Evolutionary conservation across 2,888 invertebrate genomes (phyloP), one percentile per base, ranked within the genome.

Genomic region (Embidobia sp.): DNA sequence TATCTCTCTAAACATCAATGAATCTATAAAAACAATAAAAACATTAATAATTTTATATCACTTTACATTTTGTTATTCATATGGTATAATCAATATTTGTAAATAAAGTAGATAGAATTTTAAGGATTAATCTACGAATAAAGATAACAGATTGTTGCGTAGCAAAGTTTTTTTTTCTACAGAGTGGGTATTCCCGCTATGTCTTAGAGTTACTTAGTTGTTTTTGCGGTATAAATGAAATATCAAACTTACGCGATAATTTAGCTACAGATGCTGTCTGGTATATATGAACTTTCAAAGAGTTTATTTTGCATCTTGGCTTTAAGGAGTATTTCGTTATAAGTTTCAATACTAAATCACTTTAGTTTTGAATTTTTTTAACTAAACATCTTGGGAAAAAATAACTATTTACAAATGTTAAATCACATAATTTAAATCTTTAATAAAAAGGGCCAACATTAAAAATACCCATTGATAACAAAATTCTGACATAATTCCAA

Each of bases 161-260:
- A 57, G 49, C 40, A 22, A 69, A 69, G 57, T 69, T 48, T 31
- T 46, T 29, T 19, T 10, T 7, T 19, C 6, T n/a, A n/a, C n/a
- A n/a, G 15, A 16, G 26, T 16, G 13, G 37, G 48, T 59, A 49
- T 69, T 67, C 18, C 31, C 3, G 33, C 27, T 15, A 33, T 51
- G 26, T 49, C 49, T 49, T 19, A 29, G 49, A 15, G 31, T 42
- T 42, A 59, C 37, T 66, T 51, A 29, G 51, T 15, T 26, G 57
- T 79, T 84, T 83, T 82, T 83, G 61, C 78, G 70, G 29, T 19
- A 35, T 44, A 26, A 55, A 55, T 48, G 72, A 77, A 80, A 80
- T 80, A 80, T 59, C 79, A 72, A 87, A 87, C 84, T 87, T 81
- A 59, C 74, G 70, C 80, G 82, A 86, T 87, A 87, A 87, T 86